Percentiles rank a stretch among this genome's conserved stretches.
Evolutionary conservation across 2,888 invertebrate genomes (phyloP).

Genomic region (Listrodromus nycthemerus): DNA sequence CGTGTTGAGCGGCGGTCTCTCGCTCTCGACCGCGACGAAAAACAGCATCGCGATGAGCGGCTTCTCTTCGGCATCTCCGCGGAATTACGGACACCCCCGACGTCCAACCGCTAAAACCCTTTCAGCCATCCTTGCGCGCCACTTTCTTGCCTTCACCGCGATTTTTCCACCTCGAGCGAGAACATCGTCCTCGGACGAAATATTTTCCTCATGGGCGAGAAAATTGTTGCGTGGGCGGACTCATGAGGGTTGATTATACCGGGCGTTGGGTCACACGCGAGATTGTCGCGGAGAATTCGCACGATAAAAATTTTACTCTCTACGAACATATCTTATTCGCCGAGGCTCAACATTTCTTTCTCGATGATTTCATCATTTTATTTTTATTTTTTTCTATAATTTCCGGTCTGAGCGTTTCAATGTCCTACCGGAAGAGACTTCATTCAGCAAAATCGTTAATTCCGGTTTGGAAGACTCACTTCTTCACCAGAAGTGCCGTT

Average conservation of each 20-base stretch:
- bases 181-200: neutral
- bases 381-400: too few relatives aligned
- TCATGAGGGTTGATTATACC: neutral
- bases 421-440: too few relatives aligned
- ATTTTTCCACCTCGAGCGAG: neutral
- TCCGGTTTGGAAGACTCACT: too few relatives aligned
- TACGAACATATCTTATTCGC: too few relatives aligned
- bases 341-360: too few relatives aligned
- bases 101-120: neutral
- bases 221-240: neutral
- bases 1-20: slow-evolving; percentile 77
- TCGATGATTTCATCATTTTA: too few relatives aligned
- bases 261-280: neutral
- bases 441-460: too few relatives aligned
- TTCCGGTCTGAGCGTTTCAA: too few relatives aligned
- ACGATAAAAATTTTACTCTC: too few relatives aligned
- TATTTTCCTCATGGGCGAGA: neutral
- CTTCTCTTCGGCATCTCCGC: neutral
- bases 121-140: neutral
- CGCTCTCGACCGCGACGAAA: neutral
- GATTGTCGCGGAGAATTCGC: neutral
- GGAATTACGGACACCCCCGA: neutral
- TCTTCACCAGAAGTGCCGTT: too few relatives aligned
- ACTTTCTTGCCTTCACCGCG: neutral
- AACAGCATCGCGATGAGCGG: neutral